Percentiles rank a stretch among this genome's conserved stretches.
Conservation (phyloP, 2,888 invertebrate species). For the Glaucopsyche alexis region DNA sequence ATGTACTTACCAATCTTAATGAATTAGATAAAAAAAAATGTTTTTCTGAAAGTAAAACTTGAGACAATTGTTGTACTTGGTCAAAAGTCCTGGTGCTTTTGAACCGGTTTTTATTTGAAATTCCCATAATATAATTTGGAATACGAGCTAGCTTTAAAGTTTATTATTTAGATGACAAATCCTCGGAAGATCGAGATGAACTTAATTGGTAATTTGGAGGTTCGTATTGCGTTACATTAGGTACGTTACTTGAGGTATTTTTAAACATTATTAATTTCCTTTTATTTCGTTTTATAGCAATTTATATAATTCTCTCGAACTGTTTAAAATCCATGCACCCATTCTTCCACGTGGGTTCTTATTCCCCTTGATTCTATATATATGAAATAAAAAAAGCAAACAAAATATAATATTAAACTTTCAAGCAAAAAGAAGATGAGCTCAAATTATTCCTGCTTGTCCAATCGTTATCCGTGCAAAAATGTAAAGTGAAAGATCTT, state of each 20-base stretch:
- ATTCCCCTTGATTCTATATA: no score
- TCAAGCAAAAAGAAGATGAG: not conserved
- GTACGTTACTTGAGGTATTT: conserved; percentile 42
- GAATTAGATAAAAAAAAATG: not conserved
- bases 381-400: no score
- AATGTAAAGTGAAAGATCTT: conserved; percentile 16
- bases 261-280: conserved; percentile 37
- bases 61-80: conserved; percentile 42
- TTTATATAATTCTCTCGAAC: no score
- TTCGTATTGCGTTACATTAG: not conserved
- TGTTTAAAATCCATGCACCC: no score
- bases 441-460: not conserved
- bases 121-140: conserved; percentile 53
- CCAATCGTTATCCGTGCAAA: not conserved
- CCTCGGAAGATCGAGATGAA: conserved; percentile 62
- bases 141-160: conserved; percentile 58
- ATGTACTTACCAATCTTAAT: no score
- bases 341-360: no score
- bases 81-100: conserved; percentile 39
- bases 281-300: no score
- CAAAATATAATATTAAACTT: no score
- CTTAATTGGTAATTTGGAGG: conserved; percentile 61
- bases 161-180: conserved; percentile 68
- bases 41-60: not conserved
- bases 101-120: conserved; percentile 45